phyloP scores from a whole-genome alignment of 2,888 invertebrate genomes.

The Aphidius colemani region DNA sequence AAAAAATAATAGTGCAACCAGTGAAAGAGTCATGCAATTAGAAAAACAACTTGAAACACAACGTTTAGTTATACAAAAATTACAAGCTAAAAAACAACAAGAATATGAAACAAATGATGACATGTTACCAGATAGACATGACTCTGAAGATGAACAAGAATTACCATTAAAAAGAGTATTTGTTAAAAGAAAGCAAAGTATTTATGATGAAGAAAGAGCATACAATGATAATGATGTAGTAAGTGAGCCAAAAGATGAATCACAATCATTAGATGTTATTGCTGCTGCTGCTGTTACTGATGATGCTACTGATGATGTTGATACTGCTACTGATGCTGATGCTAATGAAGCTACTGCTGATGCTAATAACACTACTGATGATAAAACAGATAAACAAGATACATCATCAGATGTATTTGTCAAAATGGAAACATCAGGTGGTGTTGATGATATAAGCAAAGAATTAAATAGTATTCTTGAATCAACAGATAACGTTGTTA shows the following conservation, averaged over 20 bases:
- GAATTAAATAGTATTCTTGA: conserved; percentile 55
- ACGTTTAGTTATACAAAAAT: conserved; percentile 53
- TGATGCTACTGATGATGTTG: neutral
- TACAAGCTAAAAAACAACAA: conserved; percentile 54
- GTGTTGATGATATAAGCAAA: conserved; percentile 55
- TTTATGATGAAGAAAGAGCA: conserved; percentile 57
- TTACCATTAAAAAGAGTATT: conserved; percentile 66
- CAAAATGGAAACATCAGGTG: conserved; percentile 43
- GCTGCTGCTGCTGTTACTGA: conserved; percentile 16
- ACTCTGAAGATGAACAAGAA: conserved; percentile 58
- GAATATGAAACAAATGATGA: conserved; percentile 54
- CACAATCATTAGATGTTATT: neutral
- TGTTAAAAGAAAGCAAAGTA: conserved; percentile 65
- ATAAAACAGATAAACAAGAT: neutral
- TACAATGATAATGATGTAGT: conserved; percentile 47
- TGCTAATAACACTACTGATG: conserved; percentile 8
- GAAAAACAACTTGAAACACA: conserved; percentile 56
- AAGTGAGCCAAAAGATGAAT: conserved; percentile 30
- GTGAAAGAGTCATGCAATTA: conserved; percentile 54
- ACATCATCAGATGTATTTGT: conserved; percentile 40
- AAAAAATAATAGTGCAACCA: conserved; percentile 53
- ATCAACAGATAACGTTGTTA: conserved; percentile 51
- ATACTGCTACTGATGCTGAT: neutral
- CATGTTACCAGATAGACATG: conserved; percentile 55
- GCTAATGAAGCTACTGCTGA: conserved; percentile 7